Conservation (phyloP, 2,797 vertebrate genomes). For the Lepilemur septentrionalis region DNA sequence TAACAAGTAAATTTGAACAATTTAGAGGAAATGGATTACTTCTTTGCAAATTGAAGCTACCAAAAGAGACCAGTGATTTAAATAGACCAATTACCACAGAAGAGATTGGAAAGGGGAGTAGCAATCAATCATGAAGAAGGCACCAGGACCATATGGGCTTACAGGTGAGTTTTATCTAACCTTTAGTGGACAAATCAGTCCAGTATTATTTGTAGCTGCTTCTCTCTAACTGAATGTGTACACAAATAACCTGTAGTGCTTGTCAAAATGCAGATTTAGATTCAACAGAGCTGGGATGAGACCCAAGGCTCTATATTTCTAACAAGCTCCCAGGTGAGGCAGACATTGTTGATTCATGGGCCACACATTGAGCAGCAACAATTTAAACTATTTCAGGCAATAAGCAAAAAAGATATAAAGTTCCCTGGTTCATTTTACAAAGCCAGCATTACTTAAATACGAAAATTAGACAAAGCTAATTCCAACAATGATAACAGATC, state of each 20-base stretch:
- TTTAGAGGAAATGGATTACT: background rate
- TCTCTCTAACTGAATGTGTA: background rate
- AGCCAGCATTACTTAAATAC: background rate
- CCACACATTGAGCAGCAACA: background rate
- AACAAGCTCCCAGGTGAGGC: background rate
- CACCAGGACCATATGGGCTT: background rate
- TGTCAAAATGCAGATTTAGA: background rate
- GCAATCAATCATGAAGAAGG: background rate
- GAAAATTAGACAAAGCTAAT: background rate
- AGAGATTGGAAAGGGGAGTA: background rate
- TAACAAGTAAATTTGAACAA: background rate
- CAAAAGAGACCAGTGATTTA: background rate
- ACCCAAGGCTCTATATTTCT: background rate
- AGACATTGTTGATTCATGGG: background rate
- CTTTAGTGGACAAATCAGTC: background rate
- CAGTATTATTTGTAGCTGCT: background rate
- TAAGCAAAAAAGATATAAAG: background rate
- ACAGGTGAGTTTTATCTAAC: background rate
- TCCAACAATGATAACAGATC: background rate
- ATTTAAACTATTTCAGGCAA: background rate
- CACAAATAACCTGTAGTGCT: background rate
- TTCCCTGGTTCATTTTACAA: background rate
- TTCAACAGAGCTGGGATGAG: background rate
- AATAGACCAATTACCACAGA: background rate
- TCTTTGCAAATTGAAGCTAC: slow-evolving; percentile 2